Base-by-base conservation (phyloP, 2,888 invertebrate species). In the Camptogramma bilineatum region DNA sequence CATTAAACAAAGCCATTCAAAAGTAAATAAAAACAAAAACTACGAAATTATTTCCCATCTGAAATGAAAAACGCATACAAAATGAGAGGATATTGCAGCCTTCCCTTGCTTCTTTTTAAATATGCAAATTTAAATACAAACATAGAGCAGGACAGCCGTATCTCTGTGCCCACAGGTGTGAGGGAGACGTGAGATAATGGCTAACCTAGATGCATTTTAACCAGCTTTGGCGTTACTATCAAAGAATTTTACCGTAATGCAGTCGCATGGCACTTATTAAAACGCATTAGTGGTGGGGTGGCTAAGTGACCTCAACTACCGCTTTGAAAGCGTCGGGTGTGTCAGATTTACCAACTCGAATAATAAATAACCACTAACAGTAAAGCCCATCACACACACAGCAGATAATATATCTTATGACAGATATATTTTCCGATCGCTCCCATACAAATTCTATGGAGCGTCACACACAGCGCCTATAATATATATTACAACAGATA, bases 61-160 rank as follows among this genome's bases (percentile, higher is more conserved):
- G 73, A 83, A 84, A 83, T 81, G 80, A 81, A 61, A 61, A 65
- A 61, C 76, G 82, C 84, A 83, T 82, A 80, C 77, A 77, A 77
- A 86, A 82, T 83, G 83, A 82, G 79, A 77, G 80, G 78, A 83
- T 82, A 84, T 83, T 81, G 81, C 82, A 79, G 76, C 72, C 73
- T 74, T 76, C 69, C 71, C 71, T 68, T 67, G 70, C 73, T 76
- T 73, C 82, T 84, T 83, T 85, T 86, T 79, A 81, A 82, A 84
- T 79, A 86, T 86, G 86, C 82, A 86, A 84, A 86, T 86, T 83
- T 82, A 80, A 84, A 87, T 84, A 74, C 79, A 82, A 85, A 84
- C 56, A 51, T 28, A 10, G 47, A 64, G 56, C 47, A 71, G 67
- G 75, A 79, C 17, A 51, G 62, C 39, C 58, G 52, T 59, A 71